Evolutionary conservation across 2,113 vertebrate genomes (phyloP).

Genomic region (Leucopternis melanops): DNA sequence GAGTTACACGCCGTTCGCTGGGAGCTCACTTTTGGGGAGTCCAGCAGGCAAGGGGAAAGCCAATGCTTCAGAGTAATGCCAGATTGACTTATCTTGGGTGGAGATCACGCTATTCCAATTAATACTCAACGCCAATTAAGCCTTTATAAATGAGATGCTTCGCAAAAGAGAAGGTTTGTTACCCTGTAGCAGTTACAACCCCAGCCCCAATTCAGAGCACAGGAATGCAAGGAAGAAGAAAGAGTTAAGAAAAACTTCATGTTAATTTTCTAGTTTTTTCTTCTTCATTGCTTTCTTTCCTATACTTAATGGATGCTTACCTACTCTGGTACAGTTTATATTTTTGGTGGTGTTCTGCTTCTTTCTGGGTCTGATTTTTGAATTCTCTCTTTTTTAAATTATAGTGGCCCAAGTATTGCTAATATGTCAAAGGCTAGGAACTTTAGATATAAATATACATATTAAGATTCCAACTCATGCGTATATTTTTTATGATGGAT

Average conservation of each 20-base stretch:
- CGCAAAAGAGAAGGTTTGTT: not conserved
- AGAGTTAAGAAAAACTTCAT: not conserved
- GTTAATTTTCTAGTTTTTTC: not conserved
- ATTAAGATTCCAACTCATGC: not conserved
- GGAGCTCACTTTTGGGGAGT: not conserved
- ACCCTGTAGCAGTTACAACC: not conserved
- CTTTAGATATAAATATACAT: not conserved
- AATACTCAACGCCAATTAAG: not conserved
- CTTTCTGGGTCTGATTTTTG: not conserved
- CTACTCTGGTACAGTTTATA: not conserved
- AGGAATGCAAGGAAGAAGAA: not conserved
- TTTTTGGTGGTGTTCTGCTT: not conserved
- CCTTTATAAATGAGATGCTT: not conserved
- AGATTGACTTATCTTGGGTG: not conserved
- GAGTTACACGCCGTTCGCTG: accelerated
- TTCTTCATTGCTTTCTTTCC: not conserved
- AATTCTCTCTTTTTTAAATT: not conserved
- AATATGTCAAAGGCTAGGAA: not conserved
- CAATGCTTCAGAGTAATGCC: not conserved
- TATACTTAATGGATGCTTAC: not conserved
- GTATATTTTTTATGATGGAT: not conserved
- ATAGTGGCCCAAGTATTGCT: not conserved
- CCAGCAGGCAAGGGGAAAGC: not conserved
- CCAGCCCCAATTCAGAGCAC: not conserved
- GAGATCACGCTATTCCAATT: not conserved